Evolutionary conservation across 1,140 invertebrate genomes (phyloP), one percentile per base, ranked within the genome.

Genomic region (Linepithema humile): DNA sequence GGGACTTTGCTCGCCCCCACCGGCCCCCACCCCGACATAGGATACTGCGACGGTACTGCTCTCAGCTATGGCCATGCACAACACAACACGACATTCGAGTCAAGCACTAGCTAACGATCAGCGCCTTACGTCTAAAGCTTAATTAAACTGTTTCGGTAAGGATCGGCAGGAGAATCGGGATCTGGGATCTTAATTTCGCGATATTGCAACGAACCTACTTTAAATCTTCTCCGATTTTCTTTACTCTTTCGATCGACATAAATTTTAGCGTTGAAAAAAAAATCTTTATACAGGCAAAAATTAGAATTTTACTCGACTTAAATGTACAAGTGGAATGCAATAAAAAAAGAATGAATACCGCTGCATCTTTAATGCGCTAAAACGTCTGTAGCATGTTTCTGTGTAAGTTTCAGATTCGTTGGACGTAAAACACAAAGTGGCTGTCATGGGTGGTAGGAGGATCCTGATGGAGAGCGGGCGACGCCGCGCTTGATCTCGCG

Each of bases 21-120:
- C 93, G 85, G 94, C 94, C 87, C 93, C 95, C 91, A 95, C 92
- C 85, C 94, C 94, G 62, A 95, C 94, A 87, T 94, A 95, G 91
- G 94, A 94, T 78, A 95, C 94, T 93, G 94, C 95, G 92, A 94
- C 95, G 92, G 94, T 95, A 93, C 95, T 94, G 94, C 93, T 95
- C 91, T 95, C 95, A 93, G 93, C 94, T 94, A 95, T 90, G 91
- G 87, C 93, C 95, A 95, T 95, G 94, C 94, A 95, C 90, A 94
- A 94, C 90, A 93, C 92, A 94, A 93, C 90, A 94, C 93, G 85
- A 94, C 92, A 93, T 92, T 92, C 91, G 88, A 91, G 73, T 93
- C 92, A 93, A 92, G 92, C 93, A 92, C 89, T 92, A 92, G 86
- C 91, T 90, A 91, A 90, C 90, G 89, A 91, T 90, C 91, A 92